Evolutionary conservation across 2,888 invertebrate species (phyloP).

Genomic region (Lepidochrysops patricia): DNA sequence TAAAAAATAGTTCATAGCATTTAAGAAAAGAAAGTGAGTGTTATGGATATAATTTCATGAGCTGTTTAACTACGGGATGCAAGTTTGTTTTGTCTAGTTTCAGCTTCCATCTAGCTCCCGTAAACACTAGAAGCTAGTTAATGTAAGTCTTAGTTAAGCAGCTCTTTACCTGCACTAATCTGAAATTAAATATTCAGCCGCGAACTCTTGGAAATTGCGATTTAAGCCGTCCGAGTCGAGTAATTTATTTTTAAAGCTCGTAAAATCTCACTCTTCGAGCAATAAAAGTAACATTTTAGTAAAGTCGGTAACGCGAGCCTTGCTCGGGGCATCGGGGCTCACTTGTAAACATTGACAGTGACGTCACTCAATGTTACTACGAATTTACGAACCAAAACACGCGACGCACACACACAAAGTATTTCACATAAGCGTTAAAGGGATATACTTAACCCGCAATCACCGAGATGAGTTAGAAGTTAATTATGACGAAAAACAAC

Average conservation of each 20-base stretch:
- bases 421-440: constrained; percentile 54
- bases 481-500: constrained; percentile 76
- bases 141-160: constrained; percentile 31
- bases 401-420: constrained; percentile 50
- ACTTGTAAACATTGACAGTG: constrained; percentile 53
- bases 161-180: constrained; percentile 48
- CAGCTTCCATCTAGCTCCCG: too few species aligned
- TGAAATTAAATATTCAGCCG: constrained; percentile 56
- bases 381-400: constrained; percentile 49
- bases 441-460: constrained; percentile 47
- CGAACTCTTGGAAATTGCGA: constrained; percentile 48
- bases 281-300: constrained; percentile 70
- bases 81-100: background rate
- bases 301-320: constrained; percentile 47
- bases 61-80: background rate
- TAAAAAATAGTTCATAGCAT: too few species aligned
- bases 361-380: constrained; percentile 42
- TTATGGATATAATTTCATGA: too few species aligned
- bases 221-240: constrained; percentile 47
- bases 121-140: constrained; percentile 33
- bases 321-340: constrained; percentile 48
- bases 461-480: constrained; percentile 71
- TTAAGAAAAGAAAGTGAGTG: too few species aligned
- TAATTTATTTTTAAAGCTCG: constrained; percentile 70
- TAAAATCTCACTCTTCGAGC: constrained; percentile 69